Base-by-base conservation (phyloP, 2,113 vertebrate genomes). In the rabbit (Oryctolagus cuniculus) region DNA sequence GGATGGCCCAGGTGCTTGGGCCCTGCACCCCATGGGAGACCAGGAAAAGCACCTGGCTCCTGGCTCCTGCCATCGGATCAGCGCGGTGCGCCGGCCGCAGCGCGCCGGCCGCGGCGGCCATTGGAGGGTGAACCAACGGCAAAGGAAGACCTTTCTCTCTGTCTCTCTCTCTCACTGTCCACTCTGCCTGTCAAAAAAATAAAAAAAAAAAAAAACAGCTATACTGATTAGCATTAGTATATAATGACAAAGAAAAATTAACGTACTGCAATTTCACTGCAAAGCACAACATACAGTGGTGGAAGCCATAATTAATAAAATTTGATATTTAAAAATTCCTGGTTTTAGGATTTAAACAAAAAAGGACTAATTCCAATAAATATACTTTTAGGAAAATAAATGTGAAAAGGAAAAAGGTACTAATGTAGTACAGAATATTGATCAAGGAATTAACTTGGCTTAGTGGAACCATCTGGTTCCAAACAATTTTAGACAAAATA, bases 361-460 rank as follows among this genome's bases (percentile, higher is more conserved):
- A 87, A 96, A 82, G 58, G 88, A 77, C 31, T 55, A 66, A 96
- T 75, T 53, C 44, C 70, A 86, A 34, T 70, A 15, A 84, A 85
- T 93, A 87, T 74, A 36, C 25, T 61, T 95, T 53, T 16, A 95
- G 83, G 34, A 93, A 95, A 82, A 87, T 84, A 87, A 61, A 88
- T 49, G 88, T 19, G 10, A 79, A 96, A 93, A 86, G 27, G 49
- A 85, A 92, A 80, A 94, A 92, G 24, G 24, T 38, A 72, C 34
- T 90, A 79, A 90, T 77, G 74, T 82, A 27, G 16, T 87, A 78
- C n/a, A 89, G 51, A 92, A 73, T 95, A 77, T 6, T 95, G 85
- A 93, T 78, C 75, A 96, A 92, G 49, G 69, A 89, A 89, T 91
- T 91, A 93, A 74, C 25, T 27, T 95, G 55, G 66, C 63, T 86